Evolutionary conservation across 2,113 vertebrate species (phyloP), one percentile per base, ranked within the genome.

Genomic region (Cisticola juncidis): DNA sequence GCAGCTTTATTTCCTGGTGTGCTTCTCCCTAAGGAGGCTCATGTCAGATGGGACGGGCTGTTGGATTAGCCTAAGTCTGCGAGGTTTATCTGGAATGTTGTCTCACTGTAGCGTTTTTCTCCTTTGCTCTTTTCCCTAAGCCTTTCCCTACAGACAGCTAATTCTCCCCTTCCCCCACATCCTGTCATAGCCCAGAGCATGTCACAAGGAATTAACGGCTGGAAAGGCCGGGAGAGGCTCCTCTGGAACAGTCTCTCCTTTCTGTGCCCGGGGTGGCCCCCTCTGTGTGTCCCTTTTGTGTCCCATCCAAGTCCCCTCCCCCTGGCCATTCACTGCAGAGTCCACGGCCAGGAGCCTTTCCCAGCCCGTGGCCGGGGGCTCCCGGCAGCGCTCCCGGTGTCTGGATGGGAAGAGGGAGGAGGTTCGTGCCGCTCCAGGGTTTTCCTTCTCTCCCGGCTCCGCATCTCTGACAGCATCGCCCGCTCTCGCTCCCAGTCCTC

Each of bases 181-280:
- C 83, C 88, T 95, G 90, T 45, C 88, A 22, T 60, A 70, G 69
- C 92, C 95, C 88, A 42, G 79, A 82, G 92, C 89, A 9, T 94
- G 92, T 95, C 90, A 91, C 78, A 91, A 84, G 95, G 96, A 96
- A 97, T 95, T 94, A 96, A 54, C 2, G 89, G 72, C 91, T 97
- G 90, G 96, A 95, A 96, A 94, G 89, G 86, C 81, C 5, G 38
- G 60, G 65, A 90, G 86, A 95, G 72, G 72, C 85, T 85, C 38
- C 84, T 77, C 73, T 88, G 82, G 84, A 97, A 96, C 95, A 92
- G 79, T 66, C 91, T 54, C 79, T 92, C 92, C 73, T 93, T 94
- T 93, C 91, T 91, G 38, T 77, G 44, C 53, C 81, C 31, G 9
- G 24, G 47, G 56, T 94, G 72, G 90, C 66, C 90, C 86, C 85